These are phyloP conservation scores for Apocheima hispidaria DNA, from an alignment of 2,888 invertebrate species.

Conservation along the genomic window DNA sequence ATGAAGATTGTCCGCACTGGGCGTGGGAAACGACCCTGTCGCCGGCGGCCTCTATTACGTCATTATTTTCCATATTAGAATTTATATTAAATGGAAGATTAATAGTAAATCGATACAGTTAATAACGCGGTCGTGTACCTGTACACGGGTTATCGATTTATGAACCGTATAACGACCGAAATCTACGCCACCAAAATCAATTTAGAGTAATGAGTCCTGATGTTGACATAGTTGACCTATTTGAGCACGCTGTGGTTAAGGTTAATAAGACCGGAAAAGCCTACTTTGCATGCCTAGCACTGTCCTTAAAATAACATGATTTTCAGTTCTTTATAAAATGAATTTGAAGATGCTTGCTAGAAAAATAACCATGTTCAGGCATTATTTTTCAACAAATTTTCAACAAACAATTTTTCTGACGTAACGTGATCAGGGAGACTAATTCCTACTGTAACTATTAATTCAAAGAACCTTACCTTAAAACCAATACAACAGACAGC, in stretches of 20 bases:
- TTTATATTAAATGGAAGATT: constrained; percentile 82
- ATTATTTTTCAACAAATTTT: too few relatives aligned
- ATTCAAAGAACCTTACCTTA: background rate
- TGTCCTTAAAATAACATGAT: too few relatives aligned
- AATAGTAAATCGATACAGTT: constrained; percentile 82
- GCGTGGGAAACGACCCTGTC: constrained; percentile 85
- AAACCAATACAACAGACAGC: background rate
- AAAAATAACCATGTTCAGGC: too few relatives aligned
- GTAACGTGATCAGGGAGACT: too few relatives aligned
- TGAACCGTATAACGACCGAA: constrained; percentile 34
- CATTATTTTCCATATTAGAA: constrained; percentile 86
- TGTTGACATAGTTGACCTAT: constrained; percentile 40
- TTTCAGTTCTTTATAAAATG: too few relatives aligned
- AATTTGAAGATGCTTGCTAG: too few relatives aligned
- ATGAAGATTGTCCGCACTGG: constrained; percentile 76
- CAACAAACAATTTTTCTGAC: too few relatives aligned
- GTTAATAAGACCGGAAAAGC: background rate
- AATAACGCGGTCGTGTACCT: constrained; percentile 63
- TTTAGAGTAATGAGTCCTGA: constrained; percentile 40
- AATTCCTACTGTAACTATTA: too few relatives aligned
- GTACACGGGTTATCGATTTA: constrained; percentile 43
- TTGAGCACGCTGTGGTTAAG: constrained; percentile 1
- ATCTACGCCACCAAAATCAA: constrained; percentile 38
- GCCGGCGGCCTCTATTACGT: constrained; percentile 85
- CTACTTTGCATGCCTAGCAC: too few relatives aligned